A percentile compares a stretch with the other conserved stretches of the same genome.
phyloP scores from a whole-genome alignment of 2,797 vertebrate species.

The Myotis pilosus region DNA sequence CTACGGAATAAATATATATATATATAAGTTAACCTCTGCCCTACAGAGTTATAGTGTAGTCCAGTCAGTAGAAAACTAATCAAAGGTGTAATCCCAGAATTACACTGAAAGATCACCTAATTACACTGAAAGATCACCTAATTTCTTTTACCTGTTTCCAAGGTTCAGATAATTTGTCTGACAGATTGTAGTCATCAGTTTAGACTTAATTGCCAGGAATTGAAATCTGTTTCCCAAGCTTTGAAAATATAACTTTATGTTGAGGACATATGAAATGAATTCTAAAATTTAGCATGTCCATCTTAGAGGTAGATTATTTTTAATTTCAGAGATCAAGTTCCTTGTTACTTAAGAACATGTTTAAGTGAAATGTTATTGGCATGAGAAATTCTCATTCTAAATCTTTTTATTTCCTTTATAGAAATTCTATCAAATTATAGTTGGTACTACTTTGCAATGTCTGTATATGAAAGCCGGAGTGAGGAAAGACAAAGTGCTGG shows the following conservation, averaged over 20 bases:
- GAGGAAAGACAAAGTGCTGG: conserved; percentile 71
- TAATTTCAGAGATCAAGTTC: conserved; percentile 29
- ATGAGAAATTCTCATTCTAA: conserved; percentile 41
- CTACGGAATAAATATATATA: neutral
- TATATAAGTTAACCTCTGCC: neutral
- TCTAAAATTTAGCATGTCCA: conserved; percentile 45
- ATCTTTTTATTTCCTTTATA: conserved; percentile 75
- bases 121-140: conserved; percentile 7
- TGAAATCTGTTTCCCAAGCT: conserved; percentile 34
- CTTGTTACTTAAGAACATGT: conserved; percentile 34
- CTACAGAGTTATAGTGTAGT: neutral
- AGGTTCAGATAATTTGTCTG: conserved; percentile 30
- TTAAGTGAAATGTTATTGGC: neutral
- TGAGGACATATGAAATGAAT: conserved; percentile 33
- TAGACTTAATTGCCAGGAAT: conserved; percentile 30
- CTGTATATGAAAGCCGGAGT: conserved; percentile 80
- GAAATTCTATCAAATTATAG: conserved; percentile 83
- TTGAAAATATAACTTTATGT: conserved; percentile 44
- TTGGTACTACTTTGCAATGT: conserved; percentile 84
- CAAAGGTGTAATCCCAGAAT: neutral
- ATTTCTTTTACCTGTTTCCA: conserved; percentile 13
- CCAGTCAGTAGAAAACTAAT: conserved; percentile 7
- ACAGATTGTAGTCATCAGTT: neutral
- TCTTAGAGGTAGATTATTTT: conserved; percentile 50
- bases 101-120: neutral